A percentile compares a stretch with the other conserved stretches of the same genome.
Conservation (phyloP, 35 echinoderm and acorn worm species). For the Anneissia japonica region DNA sequence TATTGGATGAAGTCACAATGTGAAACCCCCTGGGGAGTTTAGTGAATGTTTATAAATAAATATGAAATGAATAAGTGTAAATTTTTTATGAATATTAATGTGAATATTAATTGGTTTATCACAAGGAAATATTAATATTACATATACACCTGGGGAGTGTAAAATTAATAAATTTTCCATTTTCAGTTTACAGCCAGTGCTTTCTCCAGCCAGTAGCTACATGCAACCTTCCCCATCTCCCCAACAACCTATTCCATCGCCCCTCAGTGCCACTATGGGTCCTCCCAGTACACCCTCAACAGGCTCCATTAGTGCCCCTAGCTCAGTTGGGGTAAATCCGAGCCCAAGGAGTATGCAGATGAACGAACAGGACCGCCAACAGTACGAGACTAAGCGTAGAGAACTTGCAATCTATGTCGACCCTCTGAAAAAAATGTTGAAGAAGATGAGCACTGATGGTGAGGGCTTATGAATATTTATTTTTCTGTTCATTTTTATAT, state of each 20-base stretch:
- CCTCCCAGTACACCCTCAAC: neutral
- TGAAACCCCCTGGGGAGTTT: too few relatives aligned
- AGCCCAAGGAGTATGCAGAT: constrained; percentile 29
- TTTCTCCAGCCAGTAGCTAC: constrained; percentile 33
- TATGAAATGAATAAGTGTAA: too few relatives aligned
- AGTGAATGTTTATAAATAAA: too few relatives aligned
- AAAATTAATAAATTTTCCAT: neutral
- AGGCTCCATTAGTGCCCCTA: constrained; percentile 18
- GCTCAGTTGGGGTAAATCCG: constrained; percentile 26
- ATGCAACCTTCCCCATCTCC: constrained; percentile 41
- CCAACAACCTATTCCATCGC: constrained; percentile 35
- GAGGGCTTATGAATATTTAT: neutral
- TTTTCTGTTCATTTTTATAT: too few relatives aligned
- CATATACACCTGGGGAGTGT: too few relatives aligned
- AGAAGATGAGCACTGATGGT: constrained; percentile 17
- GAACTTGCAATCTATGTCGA: constrained; percentile 19
- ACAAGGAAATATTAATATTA: too few relatives aligned
- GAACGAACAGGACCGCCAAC: neutral
- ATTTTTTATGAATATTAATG: too few relatives aligned
- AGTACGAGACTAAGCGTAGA: neutral
- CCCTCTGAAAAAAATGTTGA: constrained; percentile 6
- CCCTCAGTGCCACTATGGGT: neutral
- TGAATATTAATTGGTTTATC: too few relatives aligned
- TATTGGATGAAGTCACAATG: too few relatives aligned
- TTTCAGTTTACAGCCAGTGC: constrained; percentile 30